These are phyloP conservation scores for Quadroppia sp. DNA, from an alignment of 2,888 invertebrate genomes.

Conservation along the genomic window DNA sequence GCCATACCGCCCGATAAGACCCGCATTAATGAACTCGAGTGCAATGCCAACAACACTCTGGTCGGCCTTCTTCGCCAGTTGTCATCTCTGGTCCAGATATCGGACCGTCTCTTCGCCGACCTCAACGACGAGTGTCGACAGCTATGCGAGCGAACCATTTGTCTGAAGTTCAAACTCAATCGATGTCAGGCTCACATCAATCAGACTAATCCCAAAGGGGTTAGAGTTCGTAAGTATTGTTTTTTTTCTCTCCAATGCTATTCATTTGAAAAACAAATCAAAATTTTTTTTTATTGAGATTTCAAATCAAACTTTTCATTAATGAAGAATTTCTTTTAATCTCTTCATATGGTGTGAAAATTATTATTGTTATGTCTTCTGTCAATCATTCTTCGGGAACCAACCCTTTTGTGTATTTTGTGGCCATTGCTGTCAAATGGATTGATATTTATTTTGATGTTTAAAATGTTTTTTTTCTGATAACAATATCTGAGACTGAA, in stretches of 20 bases:
- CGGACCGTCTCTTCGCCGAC: conserved; percentile 80
- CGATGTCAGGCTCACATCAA: conserved; percentile 66
- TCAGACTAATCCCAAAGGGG: conserved; percentile 77
- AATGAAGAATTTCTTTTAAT: too few relatives aligned
- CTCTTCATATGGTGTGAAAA: too few relatives aligned
- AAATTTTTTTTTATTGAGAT: background rate
- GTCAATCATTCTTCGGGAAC: too few relatives aligned
- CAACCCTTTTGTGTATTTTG: too few relatives aligned
- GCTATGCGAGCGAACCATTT: conserved; percentile 68
- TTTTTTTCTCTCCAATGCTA: too few relatives aligned
- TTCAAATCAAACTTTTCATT: background rate
- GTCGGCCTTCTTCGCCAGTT: conserved; percentile 78
- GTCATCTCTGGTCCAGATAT: conserved; percentile 73
- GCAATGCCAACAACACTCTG: conserved; percentile 78
- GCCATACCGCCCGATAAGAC: conserved; percentile 54
- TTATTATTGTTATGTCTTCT: too few relatives aligned
- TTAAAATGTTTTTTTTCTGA: too few relatives aligned
- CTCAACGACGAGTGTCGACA: conserved; percentile 69
- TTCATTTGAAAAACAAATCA: too few relatives aligned
- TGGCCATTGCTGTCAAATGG: too few relatives aligned
- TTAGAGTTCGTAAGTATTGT: conserved; percentile 83
- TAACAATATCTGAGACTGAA: too few relatives aligned
- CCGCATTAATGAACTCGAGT: conserved; percentile 72
- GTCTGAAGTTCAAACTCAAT: conserved; percentile 55
- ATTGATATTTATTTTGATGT: too few relatives aligned